These are phyloP conservation scores for Hypanus sabinus DNA, from an alignment of 2,113 vertebrate genomes.

Conservation along the genomic window DNA sequence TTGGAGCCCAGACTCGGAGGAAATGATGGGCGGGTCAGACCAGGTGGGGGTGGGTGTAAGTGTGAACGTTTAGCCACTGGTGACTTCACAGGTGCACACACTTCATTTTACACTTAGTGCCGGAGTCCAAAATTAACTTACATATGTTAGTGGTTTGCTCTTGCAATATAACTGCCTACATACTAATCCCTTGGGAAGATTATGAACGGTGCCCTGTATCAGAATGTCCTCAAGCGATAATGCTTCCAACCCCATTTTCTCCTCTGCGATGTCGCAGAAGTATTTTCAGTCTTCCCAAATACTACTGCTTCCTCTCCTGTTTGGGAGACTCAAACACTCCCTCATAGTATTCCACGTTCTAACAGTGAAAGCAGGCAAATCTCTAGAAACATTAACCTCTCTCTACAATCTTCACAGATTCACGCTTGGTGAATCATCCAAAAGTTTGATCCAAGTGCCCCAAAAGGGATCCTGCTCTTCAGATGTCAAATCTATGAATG, in stretches of 20 bases:
- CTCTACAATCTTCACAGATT: neutral
- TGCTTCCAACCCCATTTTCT: neutral
- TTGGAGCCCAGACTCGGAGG: no score
- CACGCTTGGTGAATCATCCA: neutral
- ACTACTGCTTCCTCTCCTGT: neutral
- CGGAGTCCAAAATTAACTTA: neutral
- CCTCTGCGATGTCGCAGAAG: neutral
- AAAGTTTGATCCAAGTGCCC: neutral
- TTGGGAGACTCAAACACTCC: neutral
- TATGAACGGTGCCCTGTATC: neutral
- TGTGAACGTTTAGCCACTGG: neutral
- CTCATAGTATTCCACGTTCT: neutral
- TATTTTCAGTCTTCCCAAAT: neutral
- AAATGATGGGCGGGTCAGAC: no score
- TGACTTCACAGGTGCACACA: neutral
- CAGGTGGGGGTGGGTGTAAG: no score
- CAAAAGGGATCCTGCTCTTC: neutral
- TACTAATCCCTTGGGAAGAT: neutral
- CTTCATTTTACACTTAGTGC: neutral
- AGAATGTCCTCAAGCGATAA: neutral
- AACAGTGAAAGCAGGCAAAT: neutral
- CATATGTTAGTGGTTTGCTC: neutral
- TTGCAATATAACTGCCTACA: neutral
- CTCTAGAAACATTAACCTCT: neutral
- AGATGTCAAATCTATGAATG: no score